Base-by-base conservation (phyloP, 2,888 invertebrate genomes). In the Hydrotaea cyrtoneurina region DNA sequence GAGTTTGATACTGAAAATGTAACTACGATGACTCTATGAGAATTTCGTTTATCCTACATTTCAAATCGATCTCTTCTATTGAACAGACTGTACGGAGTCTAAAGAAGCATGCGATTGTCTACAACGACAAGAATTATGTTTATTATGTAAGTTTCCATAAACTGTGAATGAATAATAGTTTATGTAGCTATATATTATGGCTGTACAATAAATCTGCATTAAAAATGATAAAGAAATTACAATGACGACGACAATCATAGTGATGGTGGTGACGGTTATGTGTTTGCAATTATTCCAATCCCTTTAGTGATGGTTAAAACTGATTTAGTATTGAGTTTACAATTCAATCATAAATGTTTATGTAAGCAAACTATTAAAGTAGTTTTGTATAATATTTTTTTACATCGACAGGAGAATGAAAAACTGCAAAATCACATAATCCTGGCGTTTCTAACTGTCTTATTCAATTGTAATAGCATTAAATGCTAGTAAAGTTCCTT, bases 171-270 rank as follows among this genome's bases (percentile, higher is more conserved):
- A 62, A 59, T 59, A 74, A 72, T 59, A 72, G 69, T 80, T 79
- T 77, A 71, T 82, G 77, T 46, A 4, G 31, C 31, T 73, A 77
- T 62, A 77, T 77, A 62, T 82, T 72, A 77, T 79, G 79, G 13
- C 74, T 77, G 59, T 74, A 82, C 77, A 77, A 85, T 82, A 85
- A 85, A 82, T 82, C 64, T 79, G 74, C 50, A 80, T 82, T 80
- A 82, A 79, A 85, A 7, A 82, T 74, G 69, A 71, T 79, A 71
- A 69, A 23, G 46, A 69, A 69, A 46, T 23, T 69, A 15, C 23
- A 0, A 46, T 23, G 4, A 69, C 39, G 39, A 46, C n/a, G 69
- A 17, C 31, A 15, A n/a, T 13, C 39, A 13, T 10, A 15, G 13
- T 43, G 43, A 21, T 36, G 64, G 21, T 19, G 66, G 11, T 23